phyloP scores from a whole-genome alignment of 1,140 invertebrate species.

The Zaprionus lachaisei region DNA sequence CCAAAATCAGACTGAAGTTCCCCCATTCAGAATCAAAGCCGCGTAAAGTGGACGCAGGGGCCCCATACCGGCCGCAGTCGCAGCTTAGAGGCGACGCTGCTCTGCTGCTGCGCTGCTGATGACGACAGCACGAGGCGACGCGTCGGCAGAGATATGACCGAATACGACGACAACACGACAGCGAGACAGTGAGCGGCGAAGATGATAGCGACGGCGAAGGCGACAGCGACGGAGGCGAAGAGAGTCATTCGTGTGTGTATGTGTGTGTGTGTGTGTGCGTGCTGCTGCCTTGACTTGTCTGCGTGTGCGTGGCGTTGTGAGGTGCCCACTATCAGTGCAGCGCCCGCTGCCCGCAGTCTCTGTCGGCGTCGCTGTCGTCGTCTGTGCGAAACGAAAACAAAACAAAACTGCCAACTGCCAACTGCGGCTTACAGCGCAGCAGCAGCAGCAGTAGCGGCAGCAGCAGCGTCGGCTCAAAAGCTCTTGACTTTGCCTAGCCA shows the following conservation, averaged over 20 bases:
- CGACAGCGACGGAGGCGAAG: conserved; percentile 4
- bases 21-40: conserved; percentile 80
- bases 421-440: conserved; percentile 17
- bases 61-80: conserved; percentile 4
- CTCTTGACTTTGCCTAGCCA: conserved; percentile 33
- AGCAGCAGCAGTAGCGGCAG: conserved; percentile 12
- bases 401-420: conserved; percentile 23
- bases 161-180: conserved; percentile 72
- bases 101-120: conserved; percentile 38
- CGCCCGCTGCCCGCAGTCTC: conserved; percentile 20
- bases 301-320: conserved; percentile 20
- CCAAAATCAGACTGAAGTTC: conserved; percentile 84
- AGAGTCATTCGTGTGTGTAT: conserved; percentile 10
- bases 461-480: conserved; percentile 13
- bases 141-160: conserved; percentile 73
- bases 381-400: conserved; percentile 14
- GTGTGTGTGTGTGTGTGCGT: conserved; percentile 17
- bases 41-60: conserved; percentile 65
- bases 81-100: conserved; percentile 50
- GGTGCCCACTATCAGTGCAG: conserved; percentile 45
- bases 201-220: conserved; percentile 17
- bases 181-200: conserved; percentile 22
- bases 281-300: conserved; percentile 32
- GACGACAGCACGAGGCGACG: conserved; percentile 44
- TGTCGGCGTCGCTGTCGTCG: conserved; percentile 13